Evolutionary conservation across 2,888 invertebrate species (phyloP).

Genomic region (Scotopteryx bipunctaria): DNA sequence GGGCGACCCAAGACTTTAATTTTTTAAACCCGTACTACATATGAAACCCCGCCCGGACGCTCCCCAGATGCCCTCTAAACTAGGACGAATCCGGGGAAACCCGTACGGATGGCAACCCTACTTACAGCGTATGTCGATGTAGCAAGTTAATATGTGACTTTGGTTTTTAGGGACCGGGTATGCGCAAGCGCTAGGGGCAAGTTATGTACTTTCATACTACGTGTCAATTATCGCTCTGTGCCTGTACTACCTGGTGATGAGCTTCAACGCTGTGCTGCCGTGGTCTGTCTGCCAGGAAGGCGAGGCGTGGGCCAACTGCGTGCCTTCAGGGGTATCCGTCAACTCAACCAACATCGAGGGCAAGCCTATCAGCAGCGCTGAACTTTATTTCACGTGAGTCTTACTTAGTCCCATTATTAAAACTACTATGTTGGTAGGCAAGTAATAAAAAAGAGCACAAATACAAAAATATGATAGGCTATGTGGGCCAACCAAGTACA

Average conservation of each 20-base stretch:
- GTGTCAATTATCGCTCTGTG: slow-evolving; percentile 89
- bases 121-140: too few species aligned
- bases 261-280: slow-evolving; percentile 87
- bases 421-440: too few species aligned
- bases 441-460: too few species aligned
- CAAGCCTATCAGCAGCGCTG: slow-evolving; percentile 78
- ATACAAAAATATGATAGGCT: too few species aligned
- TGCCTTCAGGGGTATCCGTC: slow-evolving; percentile 61
- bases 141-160: not conserved
- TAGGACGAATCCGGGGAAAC: too few species aligned
- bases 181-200: slow-evolving; percentile 85
- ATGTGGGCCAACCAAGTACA: too few species aligned
- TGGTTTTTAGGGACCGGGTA: slow-evolving; percentile 85
- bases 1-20: too few species aligned
- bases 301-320: slow-evolving; percentile 78
- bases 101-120: too few species aligned
- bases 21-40: too few species aligned
- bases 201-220: slow-evolving; percentile 89
- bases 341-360: slow-evolving; percentile 42
- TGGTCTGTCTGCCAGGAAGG: slow-evolving; percentile 86
- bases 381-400: slow-evolving; percentile 83
- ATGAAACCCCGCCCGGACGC: too few species aligned
- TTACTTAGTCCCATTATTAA: not conserved
- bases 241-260: slow-evolving; percentile 88
- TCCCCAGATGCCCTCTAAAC: too few species aligned